These are phyloP conservation scores for Asobara japonica DNA, from an alignment of 1,140 invertebrate genomes.

Conservation along the genomic window DNA sequence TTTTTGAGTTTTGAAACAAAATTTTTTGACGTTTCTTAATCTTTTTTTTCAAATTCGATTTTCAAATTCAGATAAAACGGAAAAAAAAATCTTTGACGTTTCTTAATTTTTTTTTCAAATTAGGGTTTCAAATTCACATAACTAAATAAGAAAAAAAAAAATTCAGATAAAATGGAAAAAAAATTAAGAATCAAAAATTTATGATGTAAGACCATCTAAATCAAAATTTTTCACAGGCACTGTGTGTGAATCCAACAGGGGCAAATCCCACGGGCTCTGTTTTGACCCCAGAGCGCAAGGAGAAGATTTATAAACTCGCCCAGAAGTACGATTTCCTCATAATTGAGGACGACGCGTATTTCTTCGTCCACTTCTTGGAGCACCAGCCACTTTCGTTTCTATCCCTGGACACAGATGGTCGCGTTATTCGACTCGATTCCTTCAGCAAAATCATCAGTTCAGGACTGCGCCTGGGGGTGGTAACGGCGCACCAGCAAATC, in stretches of 20 bases:
- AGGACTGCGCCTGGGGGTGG: constrained; percentile 67
- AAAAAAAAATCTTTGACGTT: too few species aligned
- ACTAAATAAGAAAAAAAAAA: too few species aligned
- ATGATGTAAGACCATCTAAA: too few species aligned
- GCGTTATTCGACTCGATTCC: constrained; percentile 73
- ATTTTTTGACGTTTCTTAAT: too few species aligned
- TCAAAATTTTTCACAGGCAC: constrained; percentile 55
- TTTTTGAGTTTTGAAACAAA: too few species aligned
- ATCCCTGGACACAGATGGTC: constrained; percentile 71
- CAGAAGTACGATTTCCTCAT: constrained; percentile 72
- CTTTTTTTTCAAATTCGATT: too few species aligned
- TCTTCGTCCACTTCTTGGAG: constrained; percentile 69
- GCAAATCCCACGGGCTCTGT: constrained; percentile 71
- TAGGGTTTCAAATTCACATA: too few species aligned
- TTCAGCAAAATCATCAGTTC: constrained; percentile 74
- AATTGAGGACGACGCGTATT: constrained; percentile 75
- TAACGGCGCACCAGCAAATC: constrained; percentile 66
- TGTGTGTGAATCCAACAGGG: constrained; percentile 73
- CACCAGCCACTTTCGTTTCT: constrained; percentile 68
- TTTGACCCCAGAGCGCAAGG: constrained; percentile 64
- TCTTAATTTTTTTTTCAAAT: too few species aligned
- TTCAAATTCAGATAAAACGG: too few species aligned
- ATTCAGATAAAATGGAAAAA: too few species aligned
- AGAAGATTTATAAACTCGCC: constrained; percentile 69
- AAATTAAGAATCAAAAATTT: too few species aligned